Conservation (phyloP, 2,888 invertebrate genomes). For the Eupsilia transversa region DNA sequence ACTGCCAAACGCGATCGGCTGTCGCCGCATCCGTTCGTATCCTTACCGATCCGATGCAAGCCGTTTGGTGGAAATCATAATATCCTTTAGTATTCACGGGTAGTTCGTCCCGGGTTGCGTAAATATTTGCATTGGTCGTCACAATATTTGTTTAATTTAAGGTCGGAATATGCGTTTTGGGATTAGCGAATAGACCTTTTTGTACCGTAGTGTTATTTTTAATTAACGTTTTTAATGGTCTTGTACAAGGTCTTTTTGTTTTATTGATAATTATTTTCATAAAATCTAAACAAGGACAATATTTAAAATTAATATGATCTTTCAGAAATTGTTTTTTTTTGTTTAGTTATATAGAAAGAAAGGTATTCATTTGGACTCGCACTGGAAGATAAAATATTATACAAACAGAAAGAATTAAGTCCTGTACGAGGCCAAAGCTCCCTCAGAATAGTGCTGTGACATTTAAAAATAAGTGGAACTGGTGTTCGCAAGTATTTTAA, state of each 20-base stretch:
- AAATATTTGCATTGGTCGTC: conserved; percentile 60
- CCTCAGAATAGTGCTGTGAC: too few species aligned
- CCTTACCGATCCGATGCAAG: too few species aligned
- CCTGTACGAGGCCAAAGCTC: not conserved
- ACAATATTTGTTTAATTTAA: conserved; percentile 67
- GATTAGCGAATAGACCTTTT: conserved; percentile 35
- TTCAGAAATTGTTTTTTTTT: not conserved
- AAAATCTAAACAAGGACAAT: too few species aligned
- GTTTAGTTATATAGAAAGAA: not conserved
- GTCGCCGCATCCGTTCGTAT: too few species aligned
- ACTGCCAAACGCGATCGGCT: too few species aligned
- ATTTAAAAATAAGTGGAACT: not conserved
- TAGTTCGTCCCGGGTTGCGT: conserved; percentile 36
- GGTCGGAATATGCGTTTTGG: conserved; percentile 40
- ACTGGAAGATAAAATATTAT: not conserved
- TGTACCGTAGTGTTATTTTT: conserved; percentile 18
- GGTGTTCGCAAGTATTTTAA: not conserved
- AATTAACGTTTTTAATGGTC: conserved; percentile 27
- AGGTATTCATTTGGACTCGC: not conserved
- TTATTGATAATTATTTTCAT: not conserved
- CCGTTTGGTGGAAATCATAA: too few species aligned
- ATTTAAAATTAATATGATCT: too few species aligned
- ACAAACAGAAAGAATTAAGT: not conserved
- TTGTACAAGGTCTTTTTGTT: not conserved
- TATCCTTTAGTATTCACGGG: conserved; percentile 50